Evolutionary conservation across 2,888 invertebrate genomes (phyloP).

Genomic region (Actias luna): DNA sequence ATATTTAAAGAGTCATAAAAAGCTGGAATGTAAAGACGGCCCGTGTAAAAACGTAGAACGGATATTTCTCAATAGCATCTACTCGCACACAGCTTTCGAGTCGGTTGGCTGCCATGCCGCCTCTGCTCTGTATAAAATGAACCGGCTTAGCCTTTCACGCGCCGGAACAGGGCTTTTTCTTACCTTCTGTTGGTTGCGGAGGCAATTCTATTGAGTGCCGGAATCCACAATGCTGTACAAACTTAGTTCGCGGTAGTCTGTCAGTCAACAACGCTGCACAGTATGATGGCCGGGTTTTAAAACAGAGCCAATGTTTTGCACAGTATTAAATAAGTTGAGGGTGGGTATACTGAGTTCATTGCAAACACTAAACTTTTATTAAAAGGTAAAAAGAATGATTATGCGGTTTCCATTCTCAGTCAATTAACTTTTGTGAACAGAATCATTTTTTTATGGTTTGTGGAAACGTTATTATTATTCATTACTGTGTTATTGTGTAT

Average conservation of each 20-base stretch:
- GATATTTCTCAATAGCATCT: conserved; percentile 52
- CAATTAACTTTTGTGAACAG: conserved; percentile 31
- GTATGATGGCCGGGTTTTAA: conserved; percentile 23
- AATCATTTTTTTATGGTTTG: conserved; percentile 42
- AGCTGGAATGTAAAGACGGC: conserved; percentile 13
- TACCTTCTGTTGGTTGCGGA: conserved; percentile 41
- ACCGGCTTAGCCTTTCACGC: conserved; percentile 61
- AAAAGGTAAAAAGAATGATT: conserved; percentile 26
- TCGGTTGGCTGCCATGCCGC: conserved; percentile 27
- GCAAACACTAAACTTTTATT: conserved; percentile 8
- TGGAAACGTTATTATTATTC: conserved; percentile 33
- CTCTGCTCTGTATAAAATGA: conserved; percentile 47
- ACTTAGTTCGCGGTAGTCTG: conserved; percentile 45
- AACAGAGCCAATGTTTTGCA: conserved; percentile 17
- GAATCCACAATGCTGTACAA: conserved; percentile 45
- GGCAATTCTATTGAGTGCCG: conserved; percentile 57
- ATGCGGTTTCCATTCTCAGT: conserved; percentile 28
- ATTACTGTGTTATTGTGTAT: conserved; percentile 14
- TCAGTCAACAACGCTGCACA: conserved; percentile 42
- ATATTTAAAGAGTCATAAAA: conserved; percentile 15
- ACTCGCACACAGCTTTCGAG: conserved; percentile 45
- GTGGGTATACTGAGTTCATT: background rate
- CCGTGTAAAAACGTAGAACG: conserved; percentile 35
- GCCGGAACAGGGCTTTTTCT: conserved; percentile 58
- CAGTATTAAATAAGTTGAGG: conserved; percentile 12